These are phyloP conservation scores for Formica exsecta DNA, from an alignment of 1,140 invertebrate species.

Conservation along the genomic window DNA sequence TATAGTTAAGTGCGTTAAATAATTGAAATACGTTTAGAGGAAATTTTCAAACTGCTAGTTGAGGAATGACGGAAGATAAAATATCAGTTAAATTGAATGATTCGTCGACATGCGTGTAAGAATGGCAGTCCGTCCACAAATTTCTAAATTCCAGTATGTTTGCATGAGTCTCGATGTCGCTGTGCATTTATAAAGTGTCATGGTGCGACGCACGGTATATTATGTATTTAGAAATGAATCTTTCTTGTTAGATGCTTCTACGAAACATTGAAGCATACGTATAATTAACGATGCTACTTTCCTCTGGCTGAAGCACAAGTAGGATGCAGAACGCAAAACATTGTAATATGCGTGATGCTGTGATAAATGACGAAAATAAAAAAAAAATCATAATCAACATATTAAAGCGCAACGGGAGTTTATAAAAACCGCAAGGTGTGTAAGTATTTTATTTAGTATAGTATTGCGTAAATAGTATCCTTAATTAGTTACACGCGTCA, in stretches of 20 bases:
- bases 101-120: neutral
- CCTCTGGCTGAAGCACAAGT: neutral
- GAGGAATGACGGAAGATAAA: neutral
- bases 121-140: constrained; percentile 20
- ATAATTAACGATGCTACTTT: constrained; percentile 16
- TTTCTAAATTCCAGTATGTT: neutral
- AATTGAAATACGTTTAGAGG: neutral
- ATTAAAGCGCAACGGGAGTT: neutral
- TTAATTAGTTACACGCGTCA: constrained; percentile 26
- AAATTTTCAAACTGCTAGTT: neutral
- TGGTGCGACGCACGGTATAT: neutral
- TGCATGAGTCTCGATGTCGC: neutral
- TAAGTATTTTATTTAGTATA: constrained; percentile 66
- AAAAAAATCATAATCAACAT: neutral
- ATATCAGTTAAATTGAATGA: neutral
- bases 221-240: neutral
- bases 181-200: neutral
- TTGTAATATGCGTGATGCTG: constrained; percentile 33
- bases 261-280: neutral
- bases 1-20: neutral
- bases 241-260: constrained; percentile 11
- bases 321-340: constrained; percentile 30
- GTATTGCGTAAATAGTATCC: constrained; percentile 51
- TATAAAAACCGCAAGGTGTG: constrained; percentile 7
- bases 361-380: constrained; percentile 47